A percentile compares a stretch with the other conserved stretches of the same genome.
Evolutionary conservation across 2,113 vertebrate species (phyloP).

Genomic region (Helogale parvula): DNA sequence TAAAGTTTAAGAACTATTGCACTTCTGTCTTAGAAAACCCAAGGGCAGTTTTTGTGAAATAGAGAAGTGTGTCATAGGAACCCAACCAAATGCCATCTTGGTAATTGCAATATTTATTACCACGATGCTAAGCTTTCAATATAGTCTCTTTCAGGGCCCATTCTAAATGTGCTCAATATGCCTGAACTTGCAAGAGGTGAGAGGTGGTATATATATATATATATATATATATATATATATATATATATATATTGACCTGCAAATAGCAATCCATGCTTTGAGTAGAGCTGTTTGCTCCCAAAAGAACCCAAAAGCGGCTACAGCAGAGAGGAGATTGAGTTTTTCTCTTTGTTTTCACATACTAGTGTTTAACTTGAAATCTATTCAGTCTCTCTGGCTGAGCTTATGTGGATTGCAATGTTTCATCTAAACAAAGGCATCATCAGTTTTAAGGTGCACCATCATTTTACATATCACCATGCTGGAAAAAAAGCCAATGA

Average conservation of each 20-base stretch:
- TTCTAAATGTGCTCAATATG: not conserved
- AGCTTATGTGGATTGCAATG: not conserved
- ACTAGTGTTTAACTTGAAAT: conserved; percentile 8
- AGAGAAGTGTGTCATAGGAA: not conserved
- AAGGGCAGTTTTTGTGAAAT: not conserved
- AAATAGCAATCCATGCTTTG: not conserved
- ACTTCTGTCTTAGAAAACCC: not conserved
- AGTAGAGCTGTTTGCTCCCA: not conserved
- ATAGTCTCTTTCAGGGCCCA: not conserved
- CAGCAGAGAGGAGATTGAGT: not conserved
- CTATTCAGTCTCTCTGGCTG: not conserved
- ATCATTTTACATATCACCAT: not conserved
- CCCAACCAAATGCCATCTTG: not conserved
- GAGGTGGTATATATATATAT: not conserved
- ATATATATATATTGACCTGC: not conserved
- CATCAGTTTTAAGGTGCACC: not conserved
- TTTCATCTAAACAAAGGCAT: not conserved
- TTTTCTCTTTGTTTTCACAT: conserved; percentile 16
- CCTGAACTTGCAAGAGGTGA: not conserved
- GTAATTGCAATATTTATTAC: not conserved
- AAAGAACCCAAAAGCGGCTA: not conserved
- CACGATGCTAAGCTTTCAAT: not conserved
- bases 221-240: not conserved
- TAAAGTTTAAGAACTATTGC: not conserved
- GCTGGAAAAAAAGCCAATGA: not conserved